Evolutionary conservation across 2,888 invertebrate genomes (phyloP).

Genomic region (Abscondita cerata): DNA sequence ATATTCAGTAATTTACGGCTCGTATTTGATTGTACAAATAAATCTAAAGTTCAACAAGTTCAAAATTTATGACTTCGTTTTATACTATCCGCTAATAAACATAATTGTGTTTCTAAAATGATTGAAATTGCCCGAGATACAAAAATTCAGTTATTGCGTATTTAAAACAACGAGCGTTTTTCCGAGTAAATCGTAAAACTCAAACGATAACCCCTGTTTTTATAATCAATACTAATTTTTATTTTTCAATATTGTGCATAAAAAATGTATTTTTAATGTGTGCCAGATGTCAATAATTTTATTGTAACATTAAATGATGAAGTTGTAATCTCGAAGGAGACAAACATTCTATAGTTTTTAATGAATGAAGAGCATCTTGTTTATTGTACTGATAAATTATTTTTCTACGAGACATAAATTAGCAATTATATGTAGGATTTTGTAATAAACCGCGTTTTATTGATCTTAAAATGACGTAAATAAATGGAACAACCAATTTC

Average conservation of each 20-base stretch:
- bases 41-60: constrained; percentile 6
- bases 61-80: constrained; percentile 7
- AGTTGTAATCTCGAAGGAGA: neutral
- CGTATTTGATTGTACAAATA: constrained; percentile 2
- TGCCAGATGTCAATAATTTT: neutral
- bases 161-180: too few species aligned
- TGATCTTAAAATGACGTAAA: neutral
- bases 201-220: too few species aligned
- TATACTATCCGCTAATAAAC: constrained; percentile 6
- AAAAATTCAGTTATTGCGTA: too few species aligned
- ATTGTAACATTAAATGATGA: neutral
- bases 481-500: too few species aligned
- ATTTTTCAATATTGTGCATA: constrained; percentile 6
- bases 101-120: constrained; percentile 6
- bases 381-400: neutral
- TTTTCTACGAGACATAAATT: neutral
- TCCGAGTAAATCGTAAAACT: too few species aligned
- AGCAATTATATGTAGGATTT: neutral
- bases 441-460: neutral
- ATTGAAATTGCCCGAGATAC: constrained; percentile 1
- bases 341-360: neutral
- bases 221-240: too few species aligned
- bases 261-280: neutral
- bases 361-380: neutral
- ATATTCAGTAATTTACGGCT: constrained; percentile 1